A percentile compares a stretch with the other conserved stretches of the same genome.
phyloP scores from a whole-genome alignment of 2,888 invertebrate genomes.

The Drepana falcataria region DNA sequence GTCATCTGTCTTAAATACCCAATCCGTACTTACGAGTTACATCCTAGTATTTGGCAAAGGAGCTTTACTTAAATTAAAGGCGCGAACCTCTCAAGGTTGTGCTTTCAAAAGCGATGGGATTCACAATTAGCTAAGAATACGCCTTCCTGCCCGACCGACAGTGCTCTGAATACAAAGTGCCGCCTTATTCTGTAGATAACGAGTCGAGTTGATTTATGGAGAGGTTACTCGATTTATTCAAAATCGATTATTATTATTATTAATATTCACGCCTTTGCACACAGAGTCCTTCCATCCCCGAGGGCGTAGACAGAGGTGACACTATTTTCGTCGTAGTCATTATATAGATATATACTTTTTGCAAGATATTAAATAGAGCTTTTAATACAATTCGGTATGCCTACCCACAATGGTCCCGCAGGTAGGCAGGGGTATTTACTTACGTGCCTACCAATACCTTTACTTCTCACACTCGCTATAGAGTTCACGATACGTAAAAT shows the following conservation, averaged over 20 bases:
- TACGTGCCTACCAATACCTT: too few relatives aligned
- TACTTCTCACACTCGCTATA: too few relatives aligned
- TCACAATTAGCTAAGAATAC: conserved; percentile 42
- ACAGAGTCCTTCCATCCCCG: too few relatives aligned
- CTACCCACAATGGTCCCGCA: too few relatives aligned
- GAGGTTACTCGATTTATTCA: not conserved
- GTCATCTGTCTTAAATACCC: not conserved
- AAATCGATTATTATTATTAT: not conserved
- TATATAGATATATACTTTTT: too few relatives aligned
- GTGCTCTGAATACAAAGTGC: conserved; percentile 21
- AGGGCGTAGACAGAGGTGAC: too few relatives aligned
- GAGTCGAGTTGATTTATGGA: not conserved
- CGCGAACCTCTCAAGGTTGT: not conserved
- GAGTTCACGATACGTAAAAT: too few relatives aligned
- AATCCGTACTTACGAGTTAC: not conserved
- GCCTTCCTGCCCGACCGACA: conserved; percentile 15
- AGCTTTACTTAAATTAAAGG: conserved; percentile 1
- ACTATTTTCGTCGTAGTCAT: too few relatives aligned
- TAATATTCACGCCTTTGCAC: too few relatives aligned
- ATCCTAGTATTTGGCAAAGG: not conserved
- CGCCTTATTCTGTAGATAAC: conserved; percentile 17
- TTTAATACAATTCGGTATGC: too few relatives aligned
- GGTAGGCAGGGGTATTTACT: too few relatives aligned
- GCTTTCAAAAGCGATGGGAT: conserved; percentile 18
- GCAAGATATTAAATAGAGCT: too few relatives aligned